Conservation (phyloP, 1,140 invertebrate genomes). For the Neomicropteryx cornuta region DNA sequence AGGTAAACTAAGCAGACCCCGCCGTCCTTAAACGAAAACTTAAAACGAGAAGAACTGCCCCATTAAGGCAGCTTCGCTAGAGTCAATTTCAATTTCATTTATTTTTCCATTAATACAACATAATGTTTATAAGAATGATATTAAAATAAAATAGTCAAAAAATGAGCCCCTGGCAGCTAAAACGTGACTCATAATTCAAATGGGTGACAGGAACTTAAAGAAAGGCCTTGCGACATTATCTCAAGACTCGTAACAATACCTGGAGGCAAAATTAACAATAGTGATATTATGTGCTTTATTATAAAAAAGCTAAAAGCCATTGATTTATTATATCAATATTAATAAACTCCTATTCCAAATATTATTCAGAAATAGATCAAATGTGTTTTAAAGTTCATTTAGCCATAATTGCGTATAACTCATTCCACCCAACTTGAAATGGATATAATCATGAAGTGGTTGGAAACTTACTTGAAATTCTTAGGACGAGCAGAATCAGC, state of each 20-base stretch:
- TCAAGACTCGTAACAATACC: too few relatives aligned
- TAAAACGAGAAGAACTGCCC: too few relatives aligned
- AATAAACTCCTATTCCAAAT: background rate
- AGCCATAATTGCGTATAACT: background rate
- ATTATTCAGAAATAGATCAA: background rate
- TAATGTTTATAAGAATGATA: background rate
- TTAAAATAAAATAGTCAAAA: background rate
- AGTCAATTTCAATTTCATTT: slow-evolving; percentile 1
- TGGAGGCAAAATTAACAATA: background rate
- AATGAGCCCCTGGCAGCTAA: background rate
- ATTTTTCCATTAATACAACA: slow-evolving; percentile 9
- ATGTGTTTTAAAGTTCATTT: background rate
- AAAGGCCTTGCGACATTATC: too few relatives aligned
- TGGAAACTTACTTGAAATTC: background rate
- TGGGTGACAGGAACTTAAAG: background rate
- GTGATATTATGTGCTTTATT: background rate
- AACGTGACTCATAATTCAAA: background rate
- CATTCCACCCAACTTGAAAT: background rate
- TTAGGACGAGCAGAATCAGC: too few relatives aligned
- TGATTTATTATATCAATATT: background rate
- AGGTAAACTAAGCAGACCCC: too few relatives aligned
- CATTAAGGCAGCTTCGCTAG: too few relatives aligned
- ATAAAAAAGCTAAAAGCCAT: background rate
- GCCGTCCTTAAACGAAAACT: too few relatives aligned
- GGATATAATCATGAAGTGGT: background rate